Percentiles rank a stretch among this genome's conserved stretches.
These are phyloP conservation scores for Puffinus mauretanicus DNA, from an alignment of 2,113 vertebrate genomes.

Conservation along the genomic window DNA sequence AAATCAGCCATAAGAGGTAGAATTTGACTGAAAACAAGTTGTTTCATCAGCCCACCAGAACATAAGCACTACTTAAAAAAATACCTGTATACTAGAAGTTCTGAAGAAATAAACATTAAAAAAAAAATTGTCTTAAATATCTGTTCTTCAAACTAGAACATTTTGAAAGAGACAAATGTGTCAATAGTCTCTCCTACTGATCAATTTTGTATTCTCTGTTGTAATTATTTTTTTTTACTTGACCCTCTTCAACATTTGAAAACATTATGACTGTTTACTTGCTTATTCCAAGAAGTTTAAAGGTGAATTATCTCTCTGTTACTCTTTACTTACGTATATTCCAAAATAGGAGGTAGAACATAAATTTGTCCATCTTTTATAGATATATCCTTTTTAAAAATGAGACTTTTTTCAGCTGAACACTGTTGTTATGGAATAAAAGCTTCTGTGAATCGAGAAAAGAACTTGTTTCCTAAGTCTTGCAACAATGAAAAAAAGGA, in stretches of 20 bases:
- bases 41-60: background rate
- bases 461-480: background rate
- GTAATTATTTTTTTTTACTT: background rate
- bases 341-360: background rate
- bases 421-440: background rate
- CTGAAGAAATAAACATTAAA: background rate
- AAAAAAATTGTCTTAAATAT: background rate
- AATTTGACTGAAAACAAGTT: background rate
- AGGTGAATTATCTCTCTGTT: background rate
- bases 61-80: background rate
- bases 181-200: background rate
- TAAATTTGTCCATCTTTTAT: background rate
- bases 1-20: background rate
- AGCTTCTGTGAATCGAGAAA: background rate
- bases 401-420: background rate
- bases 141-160: background rate
- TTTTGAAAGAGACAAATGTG: background rate
- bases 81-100: background rate
- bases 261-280: background rate
- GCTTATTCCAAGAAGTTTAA: background rate
- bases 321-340: background rate
- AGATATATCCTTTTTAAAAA: background rate
- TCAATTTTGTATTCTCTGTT: background rate
- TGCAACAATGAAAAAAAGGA: fast-evolving
- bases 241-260: background rate